phyloP scores from a whole-genome alignment of 2,113 vertebrate genomes.

The Eurypyga helias region DNA sequence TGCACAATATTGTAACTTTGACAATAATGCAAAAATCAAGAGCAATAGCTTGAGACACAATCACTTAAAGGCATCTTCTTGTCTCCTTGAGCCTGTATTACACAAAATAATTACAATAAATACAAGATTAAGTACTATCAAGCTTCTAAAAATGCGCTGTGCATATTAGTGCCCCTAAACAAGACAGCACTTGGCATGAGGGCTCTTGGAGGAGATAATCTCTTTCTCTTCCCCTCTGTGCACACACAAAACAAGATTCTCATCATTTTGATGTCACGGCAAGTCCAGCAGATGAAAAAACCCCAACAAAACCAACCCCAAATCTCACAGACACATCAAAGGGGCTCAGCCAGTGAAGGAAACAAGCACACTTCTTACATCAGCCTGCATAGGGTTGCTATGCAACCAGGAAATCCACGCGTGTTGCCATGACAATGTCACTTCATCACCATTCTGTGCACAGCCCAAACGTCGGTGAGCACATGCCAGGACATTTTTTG shows the following conservation, averaged over 20 bases:
- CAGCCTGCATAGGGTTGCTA: conserved; percentile 81
- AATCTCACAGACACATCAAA: conserved; percentile 63
- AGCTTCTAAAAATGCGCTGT: neutral
- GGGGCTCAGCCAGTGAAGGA: conserved; percentile 23
- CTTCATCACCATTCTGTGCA: conserved; percentile 79
- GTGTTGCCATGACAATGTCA: conserved; percentile 87
- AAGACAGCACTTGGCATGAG: neutral
- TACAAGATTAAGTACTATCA: neutral
- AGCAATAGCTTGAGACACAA: neutral
- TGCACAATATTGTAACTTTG: neutral
- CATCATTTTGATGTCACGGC: neutral
- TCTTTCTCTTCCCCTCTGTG: neutral
- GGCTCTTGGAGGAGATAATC: neutral
- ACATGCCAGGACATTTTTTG: neutral
- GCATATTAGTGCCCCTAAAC: neutral
- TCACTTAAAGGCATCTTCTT: neutral
- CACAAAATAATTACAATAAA: neutral
- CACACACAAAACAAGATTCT: neutral
- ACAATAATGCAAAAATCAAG: neutral
- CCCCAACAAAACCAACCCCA: neutral
- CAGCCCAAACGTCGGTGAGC: neutral
- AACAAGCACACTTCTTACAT: conserved; percentile 79
- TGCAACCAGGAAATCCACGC: conserved; percentile 80
- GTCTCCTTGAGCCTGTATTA: neutral
- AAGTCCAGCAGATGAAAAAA: neutral